Evolutionary conservation across 2,888 invertebrate species (phyloP).

Genomic region (Thecophora atra): DNA sequence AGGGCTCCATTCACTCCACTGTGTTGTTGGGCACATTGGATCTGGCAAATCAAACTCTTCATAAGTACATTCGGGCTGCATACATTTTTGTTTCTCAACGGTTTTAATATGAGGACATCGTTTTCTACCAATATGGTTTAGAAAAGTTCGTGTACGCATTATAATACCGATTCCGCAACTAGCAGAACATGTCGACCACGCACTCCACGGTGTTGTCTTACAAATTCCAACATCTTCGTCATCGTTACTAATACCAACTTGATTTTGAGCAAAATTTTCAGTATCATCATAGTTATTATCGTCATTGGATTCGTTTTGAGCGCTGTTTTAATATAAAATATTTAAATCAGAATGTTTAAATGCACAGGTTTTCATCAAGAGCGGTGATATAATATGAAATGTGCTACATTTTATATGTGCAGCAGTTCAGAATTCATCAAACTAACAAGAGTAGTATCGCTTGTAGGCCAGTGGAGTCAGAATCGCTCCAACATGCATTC

Average conservation of each 20-base stretch:
- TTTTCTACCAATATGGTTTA: constrained; percentile 79
- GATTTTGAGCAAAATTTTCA: constrained; percentile 61
- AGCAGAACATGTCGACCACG: constrained; percentile 81
- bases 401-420: no score
- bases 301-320: background rate
- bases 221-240: constrained; percentile 64
- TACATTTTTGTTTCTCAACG: constrained; percentile 81
- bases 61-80: constrained; percentile 74
- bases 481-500: no score
- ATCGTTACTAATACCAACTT: constrained; percentile 57
- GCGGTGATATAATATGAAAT: no score
- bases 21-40: constrained; percentile 77
- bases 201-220: constrained; percentile 62
- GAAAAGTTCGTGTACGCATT: constrained; percentile 79
- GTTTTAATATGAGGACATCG: constrained; percentile 80
- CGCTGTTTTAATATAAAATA: no score
- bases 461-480: no score
- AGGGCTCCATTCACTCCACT: constrained; percentile 93
- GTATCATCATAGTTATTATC: constrained; percentile 62
- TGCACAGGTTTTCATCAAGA: no score
- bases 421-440: no score
- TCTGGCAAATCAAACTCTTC: constrained; percentile 67
- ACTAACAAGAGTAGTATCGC: no score
- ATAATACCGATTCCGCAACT: constrained; percentile 83
- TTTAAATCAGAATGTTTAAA: no score